Evolutionary conservation across 2,113 vertebrate species (phyloP).

Genomic region (Chamaea fasciata): DNA sequence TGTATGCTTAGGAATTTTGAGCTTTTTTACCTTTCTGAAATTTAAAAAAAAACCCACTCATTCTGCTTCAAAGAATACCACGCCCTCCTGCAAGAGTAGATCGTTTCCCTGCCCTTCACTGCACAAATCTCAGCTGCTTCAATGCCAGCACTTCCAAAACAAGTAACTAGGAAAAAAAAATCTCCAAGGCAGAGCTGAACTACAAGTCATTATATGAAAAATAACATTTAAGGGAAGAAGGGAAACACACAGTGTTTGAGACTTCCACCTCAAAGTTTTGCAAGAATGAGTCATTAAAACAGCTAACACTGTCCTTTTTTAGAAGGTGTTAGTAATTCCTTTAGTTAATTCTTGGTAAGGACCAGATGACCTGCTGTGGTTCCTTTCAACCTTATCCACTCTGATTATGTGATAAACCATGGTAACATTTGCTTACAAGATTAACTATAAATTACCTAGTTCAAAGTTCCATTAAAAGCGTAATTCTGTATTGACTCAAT

Average conservation of each 20-base stretch:
- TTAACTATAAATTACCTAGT: not conserved
- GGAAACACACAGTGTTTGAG: not conserved
- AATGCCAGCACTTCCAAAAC: not conserved
- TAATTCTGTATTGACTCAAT: not conserved
- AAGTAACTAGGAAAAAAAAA: not conserved
- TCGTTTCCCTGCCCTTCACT: not conserved
- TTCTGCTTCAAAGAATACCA: not conserved
- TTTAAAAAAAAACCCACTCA: not conserved
- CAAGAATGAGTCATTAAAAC: not conserved
- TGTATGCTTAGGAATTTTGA: not conserved
- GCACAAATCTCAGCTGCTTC: not conserved
- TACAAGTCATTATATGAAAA: not conserved
- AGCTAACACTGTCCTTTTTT: not conserved
- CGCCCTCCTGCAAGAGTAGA: not conserved
- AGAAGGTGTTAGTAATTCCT: not conserved
- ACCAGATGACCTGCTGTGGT: not conserved
- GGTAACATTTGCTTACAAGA: not conserved
- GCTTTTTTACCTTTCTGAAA: not conserved
- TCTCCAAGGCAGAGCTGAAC: not conserved
- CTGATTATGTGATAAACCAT: not conserved
- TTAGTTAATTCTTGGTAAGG: not conserved
- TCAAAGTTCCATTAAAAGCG: not conserved
- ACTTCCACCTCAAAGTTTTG: not conserved
- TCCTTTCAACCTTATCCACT: not conserved
- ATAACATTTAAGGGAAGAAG: not conserved